Evolutionary conservation across 2,888 invertebrate species (phyloP).

Genomic region (Diloba caeruleocephala): DNA sequence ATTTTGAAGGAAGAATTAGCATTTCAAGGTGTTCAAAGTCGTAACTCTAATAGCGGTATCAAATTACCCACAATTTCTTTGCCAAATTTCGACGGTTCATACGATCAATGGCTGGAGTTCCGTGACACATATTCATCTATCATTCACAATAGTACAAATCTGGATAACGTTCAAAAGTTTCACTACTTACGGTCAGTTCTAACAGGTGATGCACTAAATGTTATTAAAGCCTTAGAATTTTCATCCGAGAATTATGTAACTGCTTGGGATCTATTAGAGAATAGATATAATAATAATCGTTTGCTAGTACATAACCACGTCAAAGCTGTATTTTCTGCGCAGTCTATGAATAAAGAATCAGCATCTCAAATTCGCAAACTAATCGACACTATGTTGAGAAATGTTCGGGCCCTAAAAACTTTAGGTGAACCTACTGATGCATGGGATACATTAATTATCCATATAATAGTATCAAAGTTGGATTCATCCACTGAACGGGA

Average conservation of each 20-base stretch:
- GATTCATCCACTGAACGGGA: conserved; percentile 4
- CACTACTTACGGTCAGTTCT: conserved; percentile 1
- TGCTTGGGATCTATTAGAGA: conserved; percentile 6
- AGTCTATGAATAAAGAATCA: conserved; percentile 10
- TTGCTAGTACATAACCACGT: conserved; percentile 3
- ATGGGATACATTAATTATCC: conserved; percentile 1
- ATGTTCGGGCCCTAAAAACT: conserved; percentile 2
- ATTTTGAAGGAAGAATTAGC: conserved; percentile 2
- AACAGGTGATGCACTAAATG: conserved; percentile 7
- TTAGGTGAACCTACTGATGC: neutral
- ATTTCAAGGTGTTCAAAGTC: neutral
- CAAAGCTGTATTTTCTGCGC: conserved; percentile 5
- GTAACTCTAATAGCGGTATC: neutral
- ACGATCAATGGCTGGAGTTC: conserved; percentile 1
- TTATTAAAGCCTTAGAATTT: conserved; percentile 4
- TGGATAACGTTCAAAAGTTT: conserved; percentile 3
- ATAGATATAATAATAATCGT: conserved; percentile 5
- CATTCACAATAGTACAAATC: conserved; percentile 1
- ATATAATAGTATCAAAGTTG: conserved; percentile 3
- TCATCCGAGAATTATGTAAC: conserved; percentile 4
- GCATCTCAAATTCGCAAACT: conserved; percentile 6
- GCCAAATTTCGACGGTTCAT: conserved; percentile 10
- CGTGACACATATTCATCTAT: neutral
- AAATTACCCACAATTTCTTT: conserved; percentile 10
- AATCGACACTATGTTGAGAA: neutral